Evolutionary conservation across 2,797 vertebrate genomes (phyloP).

Genomic region (Leptatherina wallacei): DNA sequence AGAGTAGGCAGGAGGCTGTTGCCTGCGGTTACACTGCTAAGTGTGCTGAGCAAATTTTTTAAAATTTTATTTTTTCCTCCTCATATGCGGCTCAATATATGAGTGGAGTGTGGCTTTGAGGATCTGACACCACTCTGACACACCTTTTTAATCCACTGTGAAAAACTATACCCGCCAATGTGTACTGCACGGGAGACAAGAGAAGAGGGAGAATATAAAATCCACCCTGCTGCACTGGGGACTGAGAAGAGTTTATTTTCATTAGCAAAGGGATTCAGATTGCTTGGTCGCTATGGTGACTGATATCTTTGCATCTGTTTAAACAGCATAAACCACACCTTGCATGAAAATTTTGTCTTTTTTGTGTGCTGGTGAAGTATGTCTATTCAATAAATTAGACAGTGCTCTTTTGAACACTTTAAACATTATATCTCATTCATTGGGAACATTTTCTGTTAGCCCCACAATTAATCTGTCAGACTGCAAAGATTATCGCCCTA

Average conservation of each 20-base stretch:
- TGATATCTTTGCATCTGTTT: slow-evolving; percentile 30
- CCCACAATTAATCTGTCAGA: slow-evolving; percentile 75
- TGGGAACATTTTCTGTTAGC: slow-evolving; percentile 48
- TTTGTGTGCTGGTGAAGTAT: slow-evolving; percentile 20
- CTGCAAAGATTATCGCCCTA: slow-evolving; percentile 69
- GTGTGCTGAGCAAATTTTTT: slow-evolving; percentile 52
- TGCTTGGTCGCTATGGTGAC: slow-evolving; percentile 52
- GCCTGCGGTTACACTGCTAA: slow-evolving; percentile 73
- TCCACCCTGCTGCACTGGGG: slow-evolving; percentile 14
- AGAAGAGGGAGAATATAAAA: slow-evolving; percentile 23
- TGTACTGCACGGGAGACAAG: slow-evolving; percentile 43
- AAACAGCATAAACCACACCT: slow-evolving; percentile 30
- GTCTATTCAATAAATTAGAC: not conserved
- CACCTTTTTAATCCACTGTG: slow-evolving; percentile 73
- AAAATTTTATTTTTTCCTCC: slow-evolving; percentile 15
- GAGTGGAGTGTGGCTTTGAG: slow-evolving; percentile 63
- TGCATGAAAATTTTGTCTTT: not conserved
- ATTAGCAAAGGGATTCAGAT: slow-evolving; percentile 45
- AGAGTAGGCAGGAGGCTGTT: slow-evolving; percentile 70
- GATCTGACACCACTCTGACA: slow-evolving; percentile 61
- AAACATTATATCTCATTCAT: slow-evolving; percentile 10
- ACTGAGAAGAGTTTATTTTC: slow-evolving; percentile 28
- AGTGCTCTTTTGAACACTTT: slow-evolving; percentile 26
- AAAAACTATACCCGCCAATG: slow-evolving; percentile 58
- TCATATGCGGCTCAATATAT: slow-evolving; percentile 68